Evolutionary conservation across 2,113 vertebrate genomes (phyloP).

Genomic region (Pelusios castaneus): DNA sequence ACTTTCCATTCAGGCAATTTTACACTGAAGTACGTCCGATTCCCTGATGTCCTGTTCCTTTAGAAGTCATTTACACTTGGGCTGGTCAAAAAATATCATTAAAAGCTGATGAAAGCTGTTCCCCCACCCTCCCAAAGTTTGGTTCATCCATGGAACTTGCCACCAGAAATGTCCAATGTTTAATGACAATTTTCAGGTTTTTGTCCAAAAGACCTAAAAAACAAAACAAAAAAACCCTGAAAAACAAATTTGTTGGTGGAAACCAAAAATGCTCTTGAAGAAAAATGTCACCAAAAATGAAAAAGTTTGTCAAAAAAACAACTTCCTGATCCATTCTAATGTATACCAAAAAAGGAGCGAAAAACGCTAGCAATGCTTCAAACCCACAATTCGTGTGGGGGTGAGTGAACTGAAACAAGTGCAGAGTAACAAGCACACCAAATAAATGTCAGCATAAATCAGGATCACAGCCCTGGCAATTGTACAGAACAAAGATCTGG

Average conservation of each 20-base stretch:
- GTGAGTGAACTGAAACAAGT: not conserved
- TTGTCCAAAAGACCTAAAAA: too few species aligned
- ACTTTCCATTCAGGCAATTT: not conserved
- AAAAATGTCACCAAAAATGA: too few species aligned
- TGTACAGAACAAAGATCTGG: too few species aligned
- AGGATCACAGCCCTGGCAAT: too few species aligned
- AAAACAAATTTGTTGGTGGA: too few species aligned
- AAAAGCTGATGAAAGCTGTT: not conserved
- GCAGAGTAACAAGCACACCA: not conserved
- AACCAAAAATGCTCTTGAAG: too few species aligned
- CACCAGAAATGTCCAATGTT: not conserved
- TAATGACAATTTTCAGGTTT: not conserved
- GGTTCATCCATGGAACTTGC: too few species aligned
- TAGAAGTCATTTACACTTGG: not conserved
- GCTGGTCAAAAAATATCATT: not conserved
- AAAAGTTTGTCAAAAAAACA: too few species aligned
- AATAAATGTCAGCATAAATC: not conserved
- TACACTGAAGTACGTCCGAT: not conserved
- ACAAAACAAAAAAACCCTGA: not conserved
- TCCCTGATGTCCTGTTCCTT: not conserved
- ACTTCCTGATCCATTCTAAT: too few species aligned
- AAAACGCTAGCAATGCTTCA: too few species aligned
- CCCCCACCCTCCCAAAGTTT: not conserved
- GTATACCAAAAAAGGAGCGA: too few species aligned
- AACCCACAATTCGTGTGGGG: not conserved